Evolutionary conservation across 2,888 invertebrate species (phyloP), one percentile per base, ranked within the genome.

Genomic region (Vandiemenella viatica): DNA sequence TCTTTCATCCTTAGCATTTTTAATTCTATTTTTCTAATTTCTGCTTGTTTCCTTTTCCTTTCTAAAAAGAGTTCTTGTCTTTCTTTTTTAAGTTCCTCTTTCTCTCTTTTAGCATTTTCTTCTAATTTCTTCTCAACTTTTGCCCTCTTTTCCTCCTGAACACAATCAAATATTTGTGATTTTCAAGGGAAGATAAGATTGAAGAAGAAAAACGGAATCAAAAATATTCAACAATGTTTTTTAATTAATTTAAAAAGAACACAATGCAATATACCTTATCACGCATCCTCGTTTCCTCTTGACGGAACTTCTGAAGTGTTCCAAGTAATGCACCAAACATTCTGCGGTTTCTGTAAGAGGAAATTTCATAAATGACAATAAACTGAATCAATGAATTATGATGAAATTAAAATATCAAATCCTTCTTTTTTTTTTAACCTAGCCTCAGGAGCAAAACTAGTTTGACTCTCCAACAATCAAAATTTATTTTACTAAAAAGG

Each of bases 291-390:
- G 88, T 88, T 68, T 95, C 92, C 63, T 96, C 95, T 62, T 89
- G 88, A 60, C 91, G 85, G 65, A 97, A 97, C 65, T 89, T 90
- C 63, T 93, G 90, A 57, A 98, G 67, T 13, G 97, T 97, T 4
- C 97, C 96, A 47, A 97, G 68, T 40, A 98, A 71, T 17, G 93
- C 84, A 7, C 96, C 95, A 70, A 98, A 96, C 83, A 98, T 96
- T 50, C 97, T 77, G 54, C 86, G 76, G 67, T 97, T 97, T 56
- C 96, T 73, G 19, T 76, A 83, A 52, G 79, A 73, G 16, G 82
- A 48, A 16, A 22, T 38, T 38, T n/a, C 1, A 1, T 38, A 15
- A 38, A n/a, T n/a, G n/a, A n/a, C n/a, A n/a, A n/a, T n/a, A n/a
- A n/a, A n/a, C n/a, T n/a, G n/a, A n/a, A n/a, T n/a, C n/a, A n/a